Evolutionary conservation across 2,797 vertebrate species (phyloP).

Genomic region (Brotula barbata): DNA sequence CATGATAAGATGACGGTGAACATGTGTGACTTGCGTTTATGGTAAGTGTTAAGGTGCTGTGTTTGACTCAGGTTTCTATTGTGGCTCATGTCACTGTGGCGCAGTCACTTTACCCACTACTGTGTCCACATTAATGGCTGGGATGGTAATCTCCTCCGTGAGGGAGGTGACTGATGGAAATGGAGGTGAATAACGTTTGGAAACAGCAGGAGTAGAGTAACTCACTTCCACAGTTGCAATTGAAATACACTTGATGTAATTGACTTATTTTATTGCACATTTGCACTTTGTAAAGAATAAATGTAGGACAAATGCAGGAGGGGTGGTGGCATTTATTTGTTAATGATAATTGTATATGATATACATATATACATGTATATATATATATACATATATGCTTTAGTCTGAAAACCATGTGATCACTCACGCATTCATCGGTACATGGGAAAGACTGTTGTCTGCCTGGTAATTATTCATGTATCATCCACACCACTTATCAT

Average conservation of each 20-base stretch:
- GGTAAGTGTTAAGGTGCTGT: no score
- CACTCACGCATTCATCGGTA: no score
- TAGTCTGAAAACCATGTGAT: no score
- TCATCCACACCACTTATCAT: no score
- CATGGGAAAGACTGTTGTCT: no score
- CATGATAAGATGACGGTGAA: background rate
- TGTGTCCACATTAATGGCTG: constrained; percentile 28
- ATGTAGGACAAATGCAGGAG: background rate
- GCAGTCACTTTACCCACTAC: constrained; percentile 30
- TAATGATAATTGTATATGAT: background rate
- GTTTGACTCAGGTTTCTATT: constrained; percentile 14
- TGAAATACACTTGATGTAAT: constrained; percentile 54
- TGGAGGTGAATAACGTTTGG: constrained; percentile 61
- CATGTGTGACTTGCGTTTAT: background rate
- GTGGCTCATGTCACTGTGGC: constrained; percentile 40
- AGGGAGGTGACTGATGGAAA: constrained; percentile 63
- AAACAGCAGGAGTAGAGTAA: constrained; percentile 58
- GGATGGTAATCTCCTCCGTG: constrained; percentile 38
- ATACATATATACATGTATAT: no score
- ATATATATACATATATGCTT: no score
- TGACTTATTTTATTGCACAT: background rate
- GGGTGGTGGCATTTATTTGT: background rate
- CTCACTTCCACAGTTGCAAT: constrained; percentile 69
- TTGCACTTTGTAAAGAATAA: background rate
- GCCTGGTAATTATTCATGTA: no score